Conservation (phyloP, 1,140 invertebrate genomes). For the Eupristina koningsbergeri region DNA sequence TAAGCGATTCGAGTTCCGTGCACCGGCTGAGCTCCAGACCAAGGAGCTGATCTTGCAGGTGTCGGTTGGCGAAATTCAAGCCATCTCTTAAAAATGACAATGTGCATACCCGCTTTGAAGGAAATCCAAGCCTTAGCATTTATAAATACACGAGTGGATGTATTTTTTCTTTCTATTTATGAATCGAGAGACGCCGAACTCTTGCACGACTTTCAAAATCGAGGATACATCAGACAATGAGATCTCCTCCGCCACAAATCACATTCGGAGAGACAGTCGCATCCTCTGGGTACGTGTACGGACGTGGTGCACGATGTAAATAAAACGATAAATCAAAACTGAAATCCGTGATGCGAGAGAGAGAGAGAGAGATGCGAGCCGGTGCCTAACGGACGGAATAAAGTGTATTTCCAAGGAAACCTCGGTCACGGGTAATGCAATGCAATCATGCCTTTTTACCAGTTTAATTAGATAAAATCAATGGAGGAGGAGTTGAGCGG, state of each 20-base stretch:
- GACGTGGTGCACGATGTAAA: neutral
- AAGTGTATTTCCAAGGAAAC: neutral
- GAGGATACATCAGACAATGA: too few species aligned
- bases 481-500: neutral
- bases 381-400: neutral
- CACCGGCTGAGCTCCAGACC: neutral
- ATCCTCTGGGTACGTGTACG: too few species aligned
- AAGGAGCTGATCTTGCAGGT: neutral
- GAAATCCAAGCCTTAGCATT: too few species aligned
- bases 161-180: too few species aligned
- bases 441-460: constrained; percentile 28
- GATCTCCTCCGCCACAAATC: too few species aligned
- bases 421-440: neutral
- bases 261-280: too few species aligned
- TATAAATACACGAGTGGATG: too few species aligned
- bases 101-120: neutral
- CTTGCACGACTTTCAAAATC: too few species aligned
- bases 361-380: neutral
- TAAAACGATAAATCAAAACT: neutral
- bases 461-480: neutral
- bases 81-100: neutral
- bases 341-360: neutral
- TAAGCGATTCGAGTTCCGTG: neutral
- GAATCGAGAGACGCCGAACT: too few species aligned
- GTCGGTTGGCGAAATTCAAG: neutral